These are phyloP conservation scores for Meiosimyza platycephala DNA, from an alignment of 2,888 invertebrate species.

Conservation along the genomic window DNA sequence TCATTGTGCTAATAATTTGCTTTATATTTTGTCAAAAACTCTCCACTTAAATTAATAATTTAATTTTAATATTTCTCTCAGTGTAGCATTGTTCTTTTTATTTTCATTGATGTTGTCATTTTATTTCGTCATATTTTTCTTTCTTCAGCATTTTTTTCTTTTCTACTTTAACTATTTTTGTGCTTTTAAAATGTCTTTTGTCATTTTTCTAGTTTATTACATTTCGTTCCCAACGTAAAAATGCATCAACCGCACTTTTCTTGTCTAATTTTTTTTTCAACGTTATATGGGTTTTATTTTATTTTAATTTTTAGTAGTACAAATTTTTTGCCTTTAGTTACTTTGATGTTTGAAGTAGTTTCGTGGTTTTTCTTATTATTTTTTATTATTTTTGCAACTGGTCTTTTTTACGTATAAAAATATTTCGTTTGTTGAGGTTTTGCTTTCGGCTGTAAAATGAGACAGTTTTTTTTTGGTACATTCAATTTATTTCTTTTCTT, in stretches of 20 bases:
- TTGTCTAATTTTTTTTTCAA: neutral
- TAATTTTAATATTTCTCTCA: conserved; percentile 19
- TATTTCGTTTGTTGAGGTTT: conserved; percentile 27
- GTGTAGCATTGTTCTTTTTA: conserved; percentile 29
- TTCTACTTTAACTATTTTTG: conserved; percentile 24
- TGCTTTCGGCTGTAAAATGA: conserved; percentile 36
- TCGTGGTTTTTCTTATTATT: neutral
- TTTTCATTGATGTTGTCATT: neutral
- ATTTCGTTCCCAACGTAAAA: conserved; percentile 27
- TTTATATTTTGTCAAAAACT: too few relatives aligned
- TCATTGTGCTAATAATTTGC: too few relatives aligned
- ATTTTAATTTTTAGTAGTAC: conserved; percentile 46
- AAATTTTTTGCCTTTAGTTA: conserved; percentile 28
- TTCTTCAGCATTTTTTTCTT: neutral
- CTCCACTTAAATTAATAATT: too few relatives aligned
- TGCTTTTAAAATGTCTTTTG: conserved; percentile 44
- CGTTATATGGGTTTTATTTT: conserved; percentile 37
- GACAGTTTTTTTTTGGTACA: conserved; percentile 25
- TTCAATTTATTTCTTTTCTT: neutral
- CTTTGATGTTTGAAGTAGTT: conserved; percentile 1
- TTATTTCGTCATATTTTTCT: conserved; percentile 3
- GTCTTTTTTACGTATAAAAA: neutral
- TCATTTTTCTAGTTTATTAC: conserved; percentile 39
- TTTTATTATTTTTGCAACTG: conserved; percentile 2
- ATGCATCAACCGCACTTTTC: conserved; percentile 32